A percentile compares a stretch with the other conserved stretches of the same genome.
Conservation (phyloP, 2,113 vertebrate species). For the Leptodactylus fuscus region DNA sequence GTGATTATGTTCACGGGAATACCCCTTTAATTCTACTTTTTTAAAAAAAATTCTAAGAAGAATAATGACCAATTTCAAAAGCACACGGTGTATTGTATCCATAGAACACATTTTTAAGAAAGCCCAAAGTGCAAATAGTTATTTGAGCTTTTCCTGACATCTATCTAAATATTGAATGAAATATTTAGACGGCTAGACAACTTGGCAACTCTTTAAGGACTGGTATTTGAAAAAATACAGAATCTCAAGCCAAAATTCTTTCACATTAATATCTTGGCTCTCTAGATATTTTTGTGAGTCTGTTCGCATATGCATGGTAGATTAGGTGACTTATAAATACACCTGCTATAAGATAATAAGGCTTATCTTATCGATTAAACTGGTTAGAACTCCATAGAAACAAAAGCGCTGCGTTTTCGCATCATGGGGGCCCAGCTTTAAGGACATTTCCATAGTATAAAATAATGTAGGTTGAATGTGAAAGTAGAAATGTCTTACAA, state of each 20-base stretch:
- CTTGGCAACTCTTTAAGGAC: conserved; percentile 49
- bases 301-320: not conserved
- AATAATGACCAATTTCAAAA: no score
- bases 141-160: conserved; percentile 30
- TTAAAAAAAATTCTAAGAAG: not conserved
- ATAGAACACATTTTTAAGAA: not conserved
- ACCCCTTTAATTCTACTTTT: no score
- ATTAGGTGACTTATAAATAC: not conserved
- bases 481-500: not conserved
- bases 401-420: no score
- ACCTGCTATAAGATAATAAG: conserved; percentile 6
- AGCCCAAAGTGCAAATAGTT: conserved; percentile 10
- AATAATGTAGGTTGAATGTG: not conserved
- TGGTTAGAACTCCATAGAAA: not conserved
- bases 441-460: no score
- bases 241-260: conserved; percentile 41
- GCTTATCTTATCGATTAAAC: not conserved
- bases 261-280: conserved; percentile 41
- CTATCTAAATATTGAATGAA: conserved; percentile 47
- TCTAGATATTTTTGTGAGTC: conserved; percentile 18
- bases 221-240: conserved; percentile 30
- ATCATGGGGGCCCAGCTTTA: no score
- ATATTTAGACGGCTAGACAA: conserved; percentile 49
- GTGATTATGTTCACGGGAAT: no score
- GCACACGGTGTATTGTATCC: not conserved